Conservation (phyloP, 2,888 invertebrate species). For the Deladenus siricidicola region DNA sequence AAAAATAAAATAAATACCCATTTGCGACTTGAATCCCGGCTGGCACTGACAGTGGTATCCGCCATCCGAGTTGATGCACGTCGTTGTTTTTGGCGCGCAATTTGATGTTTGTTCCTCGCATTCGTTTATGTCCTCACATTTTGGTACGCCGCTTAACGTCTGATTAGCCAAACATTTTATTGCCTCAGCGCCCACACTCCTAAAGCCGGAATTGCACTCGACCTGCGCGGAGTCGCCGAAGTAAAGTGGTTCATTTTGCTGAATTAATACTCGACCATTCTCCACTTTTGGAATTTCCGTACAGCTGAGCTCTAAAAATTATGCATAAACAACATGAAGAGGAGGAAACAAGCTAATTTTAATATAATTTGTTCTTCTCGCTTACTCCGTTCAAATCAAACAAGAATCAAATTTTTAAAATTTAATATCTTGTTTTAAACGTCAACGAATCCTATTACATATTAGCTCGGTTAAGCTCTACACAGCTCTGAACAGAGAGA, state of each 20-base stretch:
- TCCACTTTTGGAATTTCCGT: constrained; percentile 39
- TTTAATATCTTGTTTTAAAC: no score
- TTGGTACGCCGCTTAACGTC: constrained; percentile 42
- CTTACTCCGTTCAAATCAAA: no score
- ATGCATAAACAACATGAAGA: no score
- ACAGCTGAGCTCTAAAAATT: constrained; percentile 47
- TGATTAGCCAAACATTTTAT: constrained; percentile 51
- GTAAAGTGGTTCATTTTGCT: constrained; percentile 9
- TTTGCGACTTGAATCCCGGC: constrained; percentile 46
- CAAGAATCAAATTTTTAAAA: no score
- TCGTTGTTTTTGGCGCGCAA: constrained; percentile 39
- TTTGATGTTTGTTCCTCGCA: constrained; percentile 41
- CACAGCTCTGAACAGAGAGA: no score
- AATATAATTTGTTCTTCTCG: no score
- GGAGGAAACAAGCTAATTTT: no score
- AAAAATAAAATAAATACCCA: constrained; percentile 38
- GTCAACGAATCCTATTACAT: no score
- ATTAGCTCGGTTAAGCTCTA: no score
- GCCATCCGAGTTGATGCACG: constrained; percentile 48
- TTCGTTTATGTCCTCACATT: constrained; percentile 51
- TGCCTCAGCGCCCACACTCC: constrained; percentile 39
- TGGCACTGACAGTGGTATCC: constrained; percentile 51
- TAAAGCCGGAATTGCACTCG: constrained; percentile 44
- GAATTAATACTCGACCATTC: constrained; percentile 31
- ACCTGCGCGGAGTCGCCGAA: constrained; percentile 49